Evolutionary conservation across 2,888 invertebrate genomes (phyloP).

Genomic region (Chymomyza caudatula): DNA sequence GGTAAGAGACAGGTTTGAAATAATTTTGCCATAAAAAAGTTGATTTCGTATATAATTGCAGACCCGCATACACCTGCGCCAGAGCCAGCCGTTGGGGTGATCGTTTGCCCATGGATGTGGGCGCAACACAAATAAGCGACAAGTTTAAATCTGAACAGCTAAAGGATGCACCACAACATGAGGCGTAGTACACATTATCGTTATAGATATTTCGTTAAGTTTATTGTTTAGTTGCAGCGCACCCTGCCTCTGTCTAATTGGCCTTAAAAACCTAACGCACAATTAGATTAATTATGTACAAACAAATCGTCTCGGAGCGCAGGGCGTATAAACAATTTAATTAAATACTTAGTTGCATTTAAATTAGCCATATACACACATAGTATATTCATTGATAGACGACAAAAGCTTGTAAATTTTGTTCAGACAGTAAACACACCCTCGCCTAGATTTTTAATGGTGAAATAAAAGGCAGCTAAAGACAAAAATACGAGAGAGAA

Average conservation of each 20-base stretch:
- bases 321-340: constrained; percentile 46
- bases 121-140: constrained; percentile 38
- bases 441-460: constrained; percentile 41
- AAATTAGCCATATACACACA: constrained; percentile 28
- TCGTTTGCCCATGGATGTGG: constrained; percentile 83
- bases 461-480: background rate
- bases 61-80: constrained; percentile 85
- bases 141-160: constrained; percentile 15
- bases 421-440: constrained; percentile 47
- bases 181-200: constrained; percentile 32
- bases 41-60: constrained; percentile 61
- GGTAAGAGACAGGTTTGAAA: constrained; percentile 78
- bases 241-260: constrained; percentile 29
- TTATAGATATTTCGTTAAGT: constrained; percentile 22
- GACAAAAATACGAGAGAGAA: constrained; percentile 13
- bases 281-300: constrained; percentile 62
- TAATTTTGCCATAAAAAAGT: background rate
- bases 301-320: constrained; percentile 52
- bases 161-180: constrained; percentile 12
- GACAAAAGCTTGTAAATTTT: constrained; percentile 25
- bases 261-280: constrained; percentile 34
- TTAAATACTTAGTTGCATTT: constrained; percentile 54
- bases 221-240: constrained; percentile 1
- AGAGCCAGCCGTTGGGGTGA: constrained; percentile 89
- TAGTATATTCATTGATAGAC: constrained; percentile 39